phyloP scores from a whole-genome alignment of 1,140 invertebrate genomes.

The Archivesica marissinica region DNA sequence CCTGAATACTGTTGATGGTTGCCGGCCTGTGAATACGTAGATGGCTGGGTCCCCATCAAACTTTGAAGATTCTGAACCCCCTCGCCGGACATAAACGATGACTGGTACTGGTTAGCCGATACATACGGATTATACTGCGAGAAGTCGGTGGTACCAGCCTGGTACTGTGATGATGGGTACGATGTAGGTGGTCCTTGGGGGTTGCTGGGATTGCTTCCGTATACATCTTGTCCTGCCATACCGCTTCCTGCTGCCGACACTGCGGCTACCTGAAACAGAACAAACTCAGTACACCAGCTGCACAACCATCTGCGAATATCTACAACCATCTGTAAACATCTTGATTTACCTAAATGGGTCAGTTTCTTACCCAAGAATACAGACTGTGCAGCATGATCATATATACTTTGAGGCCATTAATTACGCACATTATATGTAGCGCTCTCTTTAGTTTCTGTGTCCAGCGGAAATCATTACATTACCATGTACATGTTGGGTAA shows the following conservation, averaged over 20 bases:
- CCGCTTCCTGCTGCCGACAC: not conserved
- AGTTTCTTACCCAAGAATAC: too few relatives aligned
- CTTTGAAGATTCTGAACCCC: constrained; percentile 79
- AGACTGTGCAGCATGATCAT: too few relatives aligned
- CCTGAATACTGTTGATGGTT: constrained; percentile 48
- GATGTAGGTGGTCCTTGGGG: constrained; percentile 57
- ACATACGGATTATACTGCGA: constrained; percentile 79
- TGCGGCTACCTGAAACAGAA: not conserved
- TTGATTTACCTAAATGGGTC: too few relatives aligned
- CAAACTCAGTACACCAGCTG: too few relatives aligned
- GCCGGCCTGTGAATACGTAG: constrained; percentile 43
- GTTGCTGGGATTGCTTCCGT: constrained; percentile 63
- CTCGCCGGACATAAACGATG: constrained; percentile 81
- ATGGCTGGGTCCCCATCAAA: constrained; percentile 67
- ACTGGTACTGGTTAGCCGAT: constrained; percentile 75
- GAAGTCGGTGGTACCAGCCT: constrained; percentile 26
- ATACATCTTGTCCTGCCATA: not conserved
- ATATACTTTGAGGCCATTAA: too few relatives aligned
- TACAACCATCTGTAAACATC: too few relatives aligned
- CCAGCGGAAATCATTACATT: too few relatives aligned
- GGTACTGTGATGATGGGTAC: constrained; percentile 37
- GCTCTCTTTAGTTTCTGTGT: too few relatives aligned
- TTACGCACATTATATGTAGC: too few relatives aligned
- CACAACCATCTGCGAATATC: too few relatives aligned
- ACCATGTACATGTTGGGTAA: too few relatives aligned